Evolutionary conservation across 2,113 vertebrate genomes (phyloP), one percentile per base, ranked within the genome.

Genomic region (Corythornis vintsioides): DNA sequence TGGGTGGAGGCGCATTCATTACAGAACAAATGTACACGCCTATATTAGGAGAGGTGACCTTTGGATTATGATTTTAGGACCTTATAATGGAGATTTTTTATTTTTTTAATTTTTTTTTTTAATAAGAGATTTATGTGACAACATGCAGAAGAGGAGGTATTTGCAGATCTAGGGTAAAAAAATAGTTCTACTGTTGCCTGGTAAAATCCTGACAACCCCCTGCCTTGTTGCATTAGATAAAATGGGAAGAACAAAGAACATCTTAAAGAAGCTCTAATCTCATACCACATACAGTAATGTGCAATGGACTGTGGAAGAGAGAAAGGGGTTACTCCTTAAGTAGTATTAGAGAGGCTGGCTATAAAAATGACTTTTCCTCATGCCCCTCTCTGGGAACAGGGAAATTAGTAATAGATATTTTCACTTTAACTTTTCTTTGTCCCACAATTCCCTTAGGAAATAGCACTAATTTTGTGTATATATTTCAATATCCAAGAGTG

Each of bases 161-260:
- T 88, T 74, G 61, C 7, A 7, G 38, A 75, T 57, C 52, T 57
- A 53, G 73, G 60, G 19, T 56, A 9, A 88, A 85, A 92, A 63
- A 56, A 15, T 2, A 42, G 71, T 61, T 67, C 28, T 57, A 20
- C 59, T 67, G 52, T 87, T 77, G 61, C 52, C 60, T 80, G 48
- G 60, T 43, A 87, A 92, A 93, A 93, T 72, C 50, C 74, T 87
- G 84, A 82, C 78, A 80, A 66, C 63, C 18, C 29, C 38, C 38
- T 89, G 72, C 64, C 43, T 92, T 70, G 40, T 29, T 9, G 5
- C 22, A 22, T 87, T 80, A 85, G 35, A 56, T 70, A 60, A 63
- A 87, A 67, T 35, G 53, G 63, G 71, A 88, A 89, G 75, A 83
- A 89, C 67, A 87, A 92, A 91, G 60, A 76, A 74, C 16, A 45